A percentile compares a stretch with the other conserved stretches of the same genome.
Evolutionary conservation across 2,113 vertebrate genomes (phyloP).

Genomic region (Mirza zaza): DNA sequence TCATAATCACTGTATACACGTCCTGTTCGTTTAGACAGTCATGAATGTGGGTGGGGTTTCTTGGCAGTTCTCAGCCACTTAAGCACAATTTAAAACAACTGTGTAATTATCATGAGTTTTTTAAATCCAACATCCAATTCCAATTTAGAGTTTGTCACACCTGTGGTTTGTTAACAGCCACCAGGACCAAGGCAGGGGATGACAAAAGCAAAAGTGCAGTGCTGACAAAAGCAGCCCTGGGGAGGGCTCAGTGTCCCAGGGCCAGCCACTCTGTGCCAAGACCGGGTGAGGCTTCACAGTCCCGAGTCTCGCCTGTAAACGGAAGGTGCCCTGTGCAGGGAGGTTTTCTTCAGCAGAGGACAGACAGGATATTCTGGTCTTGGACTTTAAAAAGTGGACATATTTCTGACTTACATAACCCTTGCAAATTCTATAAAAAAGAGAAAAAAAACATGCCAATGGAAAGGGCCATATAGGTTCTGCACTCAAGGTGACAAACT

Average conservation of each 20-base stretch:
- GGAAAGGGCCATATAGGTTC: background rate
- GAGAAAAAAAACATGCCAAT: fast-evolving
- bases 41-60: constrained; percentile 79
- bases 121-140: constrained; percentile 51
- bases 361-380: background rate
- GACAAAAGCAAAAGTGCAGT: background rate
- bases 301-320: background rate
- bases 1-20: constrained; percentile 78
- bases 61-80: constrained; percentile 76
- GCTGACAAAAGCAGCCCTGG: background rate
- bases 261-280: background rate
- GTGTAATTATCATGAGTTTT: constrained; percentile 67
- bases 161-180: constrained; percentile 56
- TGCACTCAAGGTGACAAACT: background rate
- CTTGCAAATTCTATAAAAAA: background rate
- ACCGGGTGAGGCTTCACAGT: background rate
- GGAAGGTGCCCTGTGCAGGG: background rate
- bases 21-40: constrained; percentile 80
- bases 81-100: constrained; percentile 74
- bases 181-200: background rate
- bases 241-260: fast-evolving
- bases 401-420: background rate
- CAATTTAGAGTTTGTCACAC: constrained; percentile 50
- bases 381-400: background rate
- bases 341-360: background rate